These are phyloP conservation scores for Telmatherina bonti DNA, from an alignment of 2,797 vertebrate genomes.

Conservation along the genomic window DNA sequence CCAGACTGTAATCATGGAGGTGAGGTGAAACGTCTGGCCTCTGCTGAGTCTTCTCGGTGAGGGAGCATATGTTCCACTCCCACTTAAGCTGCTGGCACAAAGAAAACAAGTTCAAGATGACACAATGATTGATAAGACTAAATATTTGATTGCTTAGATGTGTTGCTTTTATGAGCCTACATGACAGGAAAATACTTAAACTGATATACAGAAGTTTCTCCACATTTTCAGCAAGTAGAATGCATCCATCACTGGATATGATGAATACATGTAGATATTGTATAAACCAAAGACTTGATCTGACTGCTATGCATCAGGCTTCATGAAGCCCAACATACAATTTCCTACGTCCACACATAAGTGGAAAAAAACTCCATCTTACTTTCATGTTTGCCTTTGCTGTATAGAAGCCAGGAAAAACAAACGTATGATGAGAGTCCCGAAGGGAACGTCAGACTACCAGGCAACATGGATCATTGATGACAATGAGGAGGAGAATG, in stretches of 20 bases:
- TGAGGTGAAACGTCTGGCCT: neutral
- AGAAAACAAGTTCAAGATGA: neutral
- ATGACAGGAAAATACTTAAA: too few relatives aligned
- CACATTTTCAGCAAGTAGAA: too few relatives aligned
- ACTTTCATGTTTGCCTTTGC: conserved; percentile 1
- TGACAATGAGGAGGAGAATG: conserved; percentile 72
- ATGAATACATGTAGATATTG: neutral
- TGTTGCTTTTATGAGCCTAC: neutral
- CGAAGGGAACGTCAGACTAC: conserved; percentile 95
- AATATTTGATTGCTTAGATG: neutral
- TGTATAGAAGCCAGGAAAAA: conserved; percentile 84
- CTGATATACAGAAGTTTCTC: too few relatives aligned
- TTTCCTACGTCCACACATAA: neutral
- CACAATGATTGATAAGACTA: neutral
- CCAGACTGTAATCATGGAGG: neutral
- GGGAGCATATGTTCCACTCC: neutral
- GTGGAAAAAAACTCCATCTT: neutral
- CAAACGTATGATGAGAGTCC: conserved; percentile 88
- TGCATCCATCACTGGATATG: neutral
- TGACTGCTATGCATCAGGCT: neutral
- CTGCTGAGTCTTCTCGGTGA: neutral
- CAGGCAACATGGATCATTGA: conserved; percentile 95
- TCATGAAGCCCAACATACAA: neutral
- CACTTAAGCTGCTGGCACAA: neutral
- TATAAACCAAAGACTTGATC: neutral